phyloP scores from a whole-genome alignment of 1,140 invertebrate genomes.

The Campoletis sonorensis region DNA sequence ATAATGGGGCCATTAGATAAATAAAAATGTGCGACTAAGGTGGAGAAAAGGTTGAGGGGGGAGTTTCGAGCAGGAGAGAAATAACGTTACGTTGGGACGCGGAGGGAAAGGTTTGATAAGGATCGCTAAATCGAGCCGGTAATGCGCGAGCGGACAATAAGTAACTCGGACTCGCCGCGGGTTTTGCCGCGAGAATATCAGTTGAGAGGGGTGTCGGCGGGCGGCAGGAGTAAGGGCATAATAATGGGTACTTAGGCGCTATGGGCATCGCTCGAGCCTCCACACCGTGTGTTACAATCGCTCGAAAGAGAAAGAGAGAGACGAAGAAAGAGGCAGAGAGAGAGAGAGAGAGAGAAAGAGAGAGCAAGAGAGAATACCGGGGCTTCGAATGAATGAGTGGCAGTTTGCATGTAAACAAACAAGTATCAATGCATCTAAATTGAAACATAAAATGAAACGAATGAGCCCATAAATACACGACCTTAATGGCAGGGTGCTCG shows the following conservation, averaged over 20 bases:
- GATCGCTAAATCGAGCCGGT: constrained; percentile 49
- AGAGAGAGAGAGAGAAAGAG: not conserved
- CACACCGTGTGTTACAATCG: not conserved
- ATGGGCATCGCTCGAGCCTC: constrained; percentile 46
- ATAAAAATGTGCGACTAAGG: constrained; percentile 31
- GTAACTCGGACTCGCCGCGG: constrained; percentile 43
- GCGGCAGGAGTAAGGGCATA: constrained; percentile 47
- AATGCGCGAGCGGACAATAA: constrained; percentile 49
- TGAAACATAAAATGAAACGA: constrained; percentile 77
- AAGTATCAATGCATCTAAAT: constrained; percentile 76
- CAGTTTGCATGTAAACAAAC: constrained; percentile 74
- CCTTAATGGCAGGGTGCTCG: constrained; percentile 75
- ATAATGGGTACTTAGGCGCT: constrained; percentile 52
- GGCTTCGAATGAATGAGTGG: constrained; percentile 69
- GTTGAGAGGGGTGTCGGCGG: constrained; percentile 35
- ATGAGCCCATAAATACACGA: constrained; percentile 74
- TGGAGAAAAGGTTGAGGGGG: constrained; percentile 9
- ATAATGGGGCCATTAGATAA: constrained; percentile 41
- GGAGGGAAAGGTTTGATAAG: constrained; percentile 38
- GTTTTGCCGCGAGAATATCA: constrained; percentile 1
- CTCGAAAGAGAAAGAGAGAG: not conserved
- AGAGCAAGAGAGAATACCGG: not conserved
- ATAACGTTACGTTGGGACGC: constrained; percentile 31
- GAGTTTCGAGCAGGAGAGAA: constrained; percentile 8
- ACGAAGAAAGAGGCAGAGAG: not conserved